phyloP scores from a whole-genome alignment of 2,797 vertebrate genomes.

The Chromis chromis region DNA sequence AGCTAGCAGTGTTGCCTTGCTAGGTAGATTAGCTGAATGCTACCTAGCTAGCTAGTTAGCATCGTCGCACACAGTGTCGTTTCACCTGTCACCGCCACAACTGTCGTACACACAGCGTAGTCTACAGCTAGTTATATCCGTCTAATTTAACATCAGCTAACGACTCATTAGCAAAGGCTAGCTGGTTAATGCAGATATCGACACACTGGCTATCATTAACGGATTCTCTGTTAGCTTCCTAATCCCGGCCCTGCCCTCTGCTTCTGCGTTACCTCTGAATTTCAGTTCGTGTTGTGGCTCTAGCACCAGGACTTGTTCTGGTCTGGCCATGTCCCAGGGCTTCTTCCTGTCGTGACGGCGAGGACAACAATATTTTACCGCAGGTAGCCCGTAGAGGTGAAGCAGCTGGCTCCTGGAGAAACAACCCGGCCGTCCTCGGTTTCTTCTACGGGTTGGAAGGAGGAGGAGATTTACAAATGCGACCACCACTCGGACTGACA shows the following conservation, averaged over 20 bases:
- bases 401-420: constrained; percentile 46
- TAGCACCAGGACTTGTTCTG: constrained; percentile 91
- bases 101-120: neutral
- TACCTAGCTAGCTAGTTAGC: constrained; percentile 51
- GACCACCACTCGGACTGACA: constrained; percentile 48
- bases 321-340: constrained; percentile 90
- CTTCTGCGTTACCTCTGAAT: constrained; percentile 89
- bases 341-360: constrained; percentile 67
- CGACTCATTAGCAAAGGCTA: fast-evolving
- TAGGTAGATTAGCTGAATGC: constrained; percentile 50
- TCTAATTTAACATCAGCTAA: neutral
- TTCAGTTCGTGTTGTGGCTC: constrained; percentile 94
- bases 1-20: constrained; percentile 52
- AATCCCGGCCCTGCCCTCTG: constrained; percentile 62
- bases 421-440: constrained; percentile 41
- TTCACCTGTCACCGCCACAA: constrained; percentile 54
- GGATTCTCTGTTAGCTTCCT: constrained; percentile 19
- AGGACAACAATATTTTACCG: constrained; percentile 43
- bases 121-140: neutral
- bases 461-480: constrained; percentile 37
- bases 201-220: neutral
- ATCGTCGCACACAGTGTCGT: constrained; percentile 50
- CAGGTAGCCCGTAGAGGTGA: constrained; percentile 43
- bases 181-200: neutral
- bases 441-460: constrained; percentile 19